Conservation (phyloP, 92 coral and sea anemone genomes). For the Chrysogorgia sp. region DNA sequence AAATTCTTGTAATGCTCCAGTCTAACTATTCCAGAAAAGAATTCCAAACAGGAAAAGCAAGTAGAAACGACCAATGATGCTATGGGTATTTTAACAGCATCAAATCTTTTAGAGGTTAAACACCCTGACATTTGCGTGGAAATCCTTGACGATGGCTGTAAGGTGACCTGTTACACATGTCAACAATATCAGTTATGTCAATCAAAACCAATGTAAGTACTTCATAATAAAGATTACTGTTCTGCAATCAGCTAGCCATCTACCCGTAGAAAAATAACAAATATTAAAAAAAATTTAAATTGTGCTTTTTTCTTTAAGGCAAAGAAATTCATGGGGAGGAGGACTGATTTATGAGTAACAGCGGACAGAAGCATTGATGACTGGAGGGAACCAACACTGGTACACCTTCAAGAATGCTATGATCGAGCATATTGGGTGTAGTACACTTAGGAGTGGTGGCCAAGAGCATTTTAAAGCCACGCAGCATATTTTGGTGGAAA, state of each 20-base stretch:
- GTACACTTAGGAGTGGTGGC: conserved; percentile 34
- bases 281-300: too few species aligned
- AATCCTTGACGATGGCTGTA: conserved; percentile 40
- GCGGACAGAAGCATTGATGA: conserved; percentile 20
- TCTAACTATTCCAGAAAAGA: conserved; percentile 33
- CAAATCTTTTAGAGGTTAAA: conserved; percentile 38
- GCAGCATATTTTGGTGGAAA: conserved; percentile 20
- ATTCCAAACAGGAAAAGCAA: neutral
- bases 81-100: conserved; percentile 32
- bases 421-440: conserved; percentile 43
- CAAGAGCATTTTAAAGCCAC: conserved; percentile 43
- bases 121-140: conserved; percentile 30
- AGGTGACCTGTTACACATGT: conserved; percentile 37
- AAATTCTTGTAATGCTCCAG: conserved; percentile 28
- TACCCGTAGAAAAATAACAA: too few species aligned
- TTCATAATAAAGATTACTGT: neutral
- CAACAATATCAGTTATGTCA: conserved; percentile 39
- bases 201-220: conserved; percentile 6
- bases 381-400: conserved; percentile 34
- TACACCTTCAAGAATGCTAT: conserved; percentile 27
- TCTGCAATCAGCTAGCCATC: too few species aligned
- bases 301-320: conserved; percentile 9
- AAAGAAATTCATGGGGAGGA: conserved; percentile 24
- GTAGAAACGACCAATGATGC: conserved; percentile 23
- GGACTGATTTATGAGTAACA: conserved; percentile 29